Conservation (phyloP, 2,888 invertebrate genomes). For the Artemia sinica region DNA sequence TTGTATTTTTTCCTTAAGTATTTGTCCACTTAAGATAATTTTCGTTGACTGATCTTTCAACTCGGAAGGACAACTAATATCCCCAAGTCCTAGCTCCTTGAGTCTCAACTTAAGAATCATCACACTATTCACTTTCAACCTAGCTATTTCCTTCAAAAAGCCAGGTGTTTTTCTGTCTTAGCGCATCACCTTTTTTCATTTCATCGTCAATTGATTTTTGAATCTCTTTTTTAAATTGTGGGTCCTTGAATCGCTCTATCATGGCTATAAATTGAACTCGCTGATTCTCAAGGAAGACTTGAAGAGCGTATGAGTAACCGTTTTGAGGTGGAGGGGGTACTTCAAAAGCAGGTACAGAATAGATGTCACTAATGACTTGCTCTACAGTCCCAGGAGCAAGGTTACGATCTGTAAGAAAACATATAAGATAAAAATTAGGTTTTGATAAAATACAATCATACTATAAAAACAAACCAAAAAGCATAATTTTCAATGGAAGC, state of each 20-base stretch:
- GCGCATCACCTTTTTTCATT: conserved; percentile 36
- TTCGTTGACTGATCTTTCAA: conserved; percentile 65
- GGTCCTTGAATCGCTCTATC: conserved; percentile 63
- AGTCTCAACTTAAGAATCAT: conserved; percentile 69
- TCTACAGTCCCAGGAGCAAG: conserved; percentile 82
- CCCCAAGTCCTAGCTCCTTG: conserved; percentile 72
- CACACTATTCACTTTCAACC: conserved; percentile 78
- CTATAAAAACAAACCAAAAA: too few relatives aligned
- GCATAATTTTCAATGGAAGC: too few relatives aligned
- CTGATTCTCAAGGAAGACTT: conserved; percentile 68
- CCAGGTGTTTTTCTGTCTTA: conserved; percentile 49
- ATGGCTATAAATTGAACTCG: conserved; percentile 68
- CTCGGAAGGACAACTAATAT: conserved; percentile 62
- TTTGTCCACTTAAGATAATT: conserved; percentile 80
- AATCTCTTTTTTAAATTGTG: conserved; percentile 51
- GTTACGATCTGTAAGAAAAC: conserved; percentile 3
- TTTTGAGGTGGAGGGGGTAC: conserved; percentile 60
- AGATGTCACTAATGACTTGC: conserved; percentile 57
- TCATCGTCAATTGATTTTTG: conserved; percentile 62
- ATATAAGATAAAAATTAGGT: too few relatives aligned
- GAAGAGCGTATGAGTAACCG: conserved; percentile 59
- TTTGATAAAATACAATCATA: too few relatives aligned
- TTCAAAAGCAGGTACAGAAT: conserved; percentile 42
- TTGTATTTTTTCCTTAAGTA: conserved; percentile 70
- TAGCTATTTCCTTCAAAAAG: conserved; percentile 82